phyloP scores from a whole-genome alignment of 2,888 invertebrate genomes.

The Chrysolina oricalcia region DNA sequence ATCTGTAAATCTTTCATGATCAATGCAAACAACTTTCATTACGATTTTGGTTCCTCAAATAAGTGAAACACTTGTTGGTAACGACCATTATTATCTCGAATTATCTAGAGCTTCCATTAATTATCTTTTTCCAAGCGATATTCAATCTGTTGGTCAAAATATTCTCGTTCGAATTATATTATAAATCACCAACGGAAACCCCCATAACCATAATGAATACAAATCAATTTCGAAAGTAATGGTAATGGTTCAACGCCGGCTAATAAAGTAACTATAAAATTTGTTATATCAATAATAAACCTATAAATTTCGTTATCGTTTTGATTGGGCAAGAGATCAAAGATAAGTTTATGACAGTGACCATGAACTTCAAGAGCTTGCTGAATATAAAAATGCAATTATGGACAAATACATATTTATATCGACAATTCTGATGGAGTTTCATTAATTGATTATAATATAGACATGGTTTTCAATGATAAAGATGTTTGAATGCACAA shows the following conservation, averaged over 20 bases:
- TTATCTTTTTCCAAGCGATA: too few relatives aligned
- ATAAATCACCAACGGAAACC: background rate
- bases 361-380: constrained; percentile 1
- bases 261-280: constrained; percentile 9
- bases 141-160: too few relatives aligned
- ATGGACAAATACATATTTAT: background rate
- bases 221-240: background rate
- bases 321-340: background rate
- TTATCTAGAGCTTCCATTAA: too few relatives aligned
- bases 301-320: background rate
- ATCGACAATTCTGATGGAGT: background rate
- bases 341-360: background rate
- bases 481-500: background rate
- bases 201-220: background rate
- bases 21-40: too few relatives aligned
- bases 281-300: constrained; percentile 7
- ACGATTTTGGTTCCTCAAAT: too few relatives aligned
- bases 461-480: background rate
- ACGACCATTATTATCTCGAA: too few relatives aligned
- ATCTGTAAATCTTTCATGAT: too few relatives aligned
- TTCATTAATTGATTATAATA: background rate
- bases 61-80: too few relatives aligned
- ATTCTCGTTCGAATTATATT: background rate
- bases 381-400: background rate
- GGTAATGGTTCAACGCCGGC: background rate